Evolutionary conservation across 1,140 invertebrate genomes (phyloP).

Genomic region (Drosophila kurseongensis): DNA sequence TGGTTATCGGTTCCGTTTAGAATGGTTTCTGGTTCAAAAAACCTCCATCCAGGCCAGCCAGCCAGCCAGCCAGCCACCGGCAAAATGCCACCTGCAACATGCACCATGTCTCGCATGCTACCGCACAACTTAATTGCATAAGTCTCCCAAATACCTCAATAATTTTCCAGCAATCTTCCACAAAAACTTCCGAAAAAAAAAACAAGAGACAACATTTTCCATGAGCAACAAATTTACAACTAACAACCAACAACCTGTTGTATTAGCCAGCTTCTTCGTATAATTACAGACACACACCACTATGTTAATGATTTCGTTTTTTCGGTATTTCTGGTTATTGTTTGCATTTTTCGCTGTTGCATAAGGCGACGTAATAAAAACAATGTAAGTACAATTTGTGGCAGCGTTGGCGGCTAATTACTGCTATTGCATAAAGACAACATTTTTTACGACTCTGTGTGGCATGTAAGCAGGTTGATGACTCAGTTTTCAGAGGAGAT

Average conservation of each 20-base stretch:
- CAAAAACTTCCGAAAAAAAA: slow-evolving; percentile 20
- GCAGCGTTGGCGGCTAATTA: slow-evolving; percentile 59
- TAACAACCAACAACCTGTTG: slow-evolving; percentile 55
- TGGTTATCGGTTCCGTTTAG: slow-evolving; percentile 64
- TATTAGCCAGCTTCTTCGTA: slow-evolving; percentile 61
- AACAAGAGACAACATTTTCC: slow-evolving; percentile 39
- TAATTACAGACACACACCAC: slow-evolving; percentile 52
- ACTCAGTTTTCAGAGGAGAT: background rate
- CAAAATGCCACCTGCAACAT: slow-evolving; percentile 41
- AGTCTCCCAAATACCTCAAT: slow-evolving; percentile 58
- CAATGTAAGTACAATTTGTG: slow-evolving; percentile 64
- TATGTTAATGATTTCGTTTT: slow-evolving; percentile 67
- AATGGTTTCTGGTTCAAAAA: slow-evolving; percentile 58
- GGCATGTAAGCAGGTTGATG: slow-evolving; percentile 7
- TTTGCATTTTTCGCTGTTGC: slow-evolving; percentile 51
- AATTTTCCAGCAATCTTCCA: slow-evolving; percentile 46
- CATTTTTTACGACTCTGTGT: slow-evolving; percentile 2
- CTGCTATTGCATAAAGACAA: slow-evolving; percentile 47
- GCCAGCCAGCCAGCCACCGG: slow-evolving; percentile 5
- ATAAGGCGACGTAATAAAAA: slow-evolving; percentile 59
- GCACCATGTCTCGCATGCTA: slow-evolving; percentile 57
- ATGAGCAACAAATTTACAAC: slow-evolving; percentile 39
- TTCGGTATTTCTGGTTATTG: slow-evolving; percentile 76
- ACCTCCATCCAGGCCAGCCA: slow-evolving; percentile 10
- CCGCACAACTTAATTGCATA: slow-evolving; percentile 69